Evolutionary conservation across 2,113 vertebrate species (phyloP), one percentile per base, ranked within the genome.

Genomic region (Notechis scutatus): DNA sequence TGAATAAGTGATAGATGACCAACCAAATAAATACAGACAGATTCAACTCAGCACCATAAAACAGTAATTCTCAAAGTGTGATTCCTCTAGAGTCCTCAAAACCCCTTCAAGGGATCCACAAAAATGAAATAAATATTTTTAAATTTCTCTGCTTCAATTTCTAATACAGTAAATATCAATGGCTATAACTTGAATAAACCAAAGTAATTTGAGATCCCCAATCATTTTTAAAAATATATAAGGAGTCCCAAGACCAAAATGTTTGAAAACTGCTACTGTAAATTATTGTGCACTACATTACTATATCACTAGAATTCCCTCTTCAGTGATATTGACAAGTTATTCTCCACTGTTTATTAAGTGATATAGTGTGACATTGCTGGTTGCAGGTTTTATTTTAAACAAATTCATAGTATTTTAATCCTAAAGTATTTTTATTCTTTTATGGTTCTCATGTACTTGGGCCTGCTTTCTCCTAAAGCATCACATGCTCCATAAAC

Each of bases 391-490:
- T 18, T 34, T 74, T 74, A 18, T 34, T 74, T 74, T 74, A 74
- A 74, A 18, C 14, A 93, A 55, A 55, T 20, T 18, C 55, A 55
- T 55, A 24, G 90, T 0, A 94, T 96, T 96, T 95, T 95, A 94
- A 96, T 94, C 61, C 91, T 93, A 52, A 52, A 52, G 10, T 52
- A 52, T 52, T 52, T 52, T 52, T 52, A 96, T 94, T 74, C 91
- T 93, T 96, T 93, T 94, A 96, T 92, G 94, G 24, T 86, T 95
- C 95, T 96, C 91, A 93, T 96, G 94, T 92, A 5, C 0, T 91
- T 47, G 91, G 85, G 57, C 45, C 88, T 57, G 59, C 88, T 95
- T 95, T 92, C 96, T 95, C 94, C 93, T 45, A 3, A 95, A 92
- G 92, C 93, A 81, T 69, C 94, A 87, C 90, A 93, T 96, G 92